phyloP scores from a whole-genome alignment of 1,140 invertebrate genomes.

The Metaphire vulgaris region DNA sequence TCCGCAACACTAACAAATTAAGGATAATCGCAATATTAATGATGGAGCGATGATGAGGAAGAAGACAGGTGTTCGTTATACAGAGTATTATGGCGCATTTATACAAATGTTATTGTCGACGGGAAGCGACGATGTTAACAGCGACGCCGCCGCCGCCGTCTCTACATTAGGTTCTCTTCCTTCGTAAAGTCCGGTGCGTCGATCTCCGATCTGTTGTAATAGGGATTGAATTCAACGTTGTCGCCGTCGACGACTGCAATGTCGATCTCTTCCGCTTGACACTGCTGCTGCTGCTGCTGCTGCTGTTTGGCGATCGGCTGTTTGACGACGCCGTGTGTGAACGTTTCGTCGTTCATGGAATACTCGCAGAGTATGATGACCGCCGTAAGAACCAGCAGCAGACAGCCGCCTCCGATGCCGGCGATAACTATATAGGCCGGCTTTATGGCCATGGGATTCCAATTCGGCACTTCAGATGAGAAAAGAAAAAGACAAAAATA shows the following conservation, averaged over 20 bases:
- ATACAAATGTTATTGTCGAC: no score
- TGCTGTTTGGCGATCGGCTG: background rate
- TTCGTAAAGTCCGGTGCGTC: background rate
- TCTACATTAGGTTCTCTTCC: background rate
- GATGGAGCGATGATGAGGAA: background rate
- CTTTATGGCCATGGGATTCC: slow-evolving; percentile 7
- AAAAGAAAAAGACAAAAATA: background rate
- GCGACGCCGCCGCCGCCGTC: background rate
- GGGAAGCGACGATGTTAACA: background rate
- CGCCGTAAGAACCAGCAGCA: slow-evolving; percentile 2
- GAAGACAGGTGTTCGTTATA: no score
- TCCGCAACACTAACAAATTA: no score
- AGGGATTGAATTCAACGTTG: background rate
- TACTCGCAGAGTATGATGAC: slow-evolving; percentile 9
- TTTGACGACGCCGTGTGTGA: background rate
- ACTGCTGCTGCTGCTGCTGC: background rate
- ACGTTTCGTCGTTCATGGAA: background rate
- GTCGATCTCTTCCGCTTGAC: background rate
- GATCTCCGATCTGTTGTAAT: background rate
- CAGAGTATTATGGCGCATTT: no score
- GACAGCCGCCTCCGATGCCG: slow-evolving; percentile 5
- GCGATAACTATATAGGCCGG: slow-evolving; percentile 17
- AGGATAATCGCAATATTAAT: no score
- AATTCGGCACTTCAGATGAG: background rate
- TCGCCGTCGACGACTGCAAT: background rate